phyloP scores from a whole-genome alignment of 2,888 invertebrate species.

The Hypomecis punctinalis region DNA sequence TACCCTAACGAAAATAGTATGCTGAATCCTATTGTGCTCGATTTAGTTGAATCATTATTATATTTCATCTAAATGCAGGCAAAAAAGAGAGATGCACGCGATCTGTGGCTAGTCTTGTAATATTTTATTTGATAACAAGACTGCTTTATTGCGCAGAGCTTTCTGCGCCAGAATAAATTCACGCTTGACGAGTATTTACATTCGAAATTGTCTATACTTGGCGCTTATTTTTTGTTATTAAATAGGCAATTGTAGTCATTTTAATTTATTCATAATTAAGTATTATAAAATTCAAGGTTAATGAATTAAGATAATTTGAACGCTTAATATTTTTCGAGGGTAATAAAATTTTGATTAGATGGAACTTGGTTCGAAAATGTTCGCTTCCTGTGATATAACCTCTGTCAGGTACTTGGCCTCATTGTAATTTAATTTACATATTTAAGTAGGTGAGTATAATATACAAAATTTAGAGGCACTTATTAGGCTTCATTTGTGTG shows the following conservation, averaged over 20 bases:
- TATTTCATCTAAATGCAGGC: background rate
- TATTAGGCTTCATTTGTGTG: slow-evolving; percentile 36
- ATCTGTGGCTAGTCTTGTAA: background rate
- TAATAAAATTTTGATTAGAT: slow-evolving; percentile 29
- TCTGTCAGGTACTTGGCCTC: slow-evolving; percentile 11
- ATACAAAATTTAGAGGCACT: slow-evolving; percentile 31
- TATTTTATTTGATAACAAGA: slow-evolving; percentile 15
- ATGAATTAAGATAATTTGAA: slow-evolving; percentile 19
- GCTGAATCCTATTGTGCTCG: too few species aligned
- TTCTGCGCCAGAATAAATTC: background rate
- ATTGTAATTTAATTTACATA: slow-evolving; percentile 15
- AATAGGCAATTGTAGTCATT: slow-evolving; percentile 3
- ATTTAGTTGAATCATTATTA: background rate
- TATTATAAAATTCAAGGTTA: slow-evolving; percentile 27
- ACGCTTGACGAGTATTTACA: slow-evolving; percentile 12
- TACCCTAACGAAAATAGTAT: too few species aligned
- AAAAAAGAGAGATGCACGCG: background rate
- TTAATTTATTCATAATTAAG: background rate
- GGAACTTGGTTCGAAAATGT: slow-evolving; percentile 10
- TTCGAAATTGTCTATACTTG: slow-evolving; percentile 9
- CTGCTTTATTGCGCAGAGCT: slow-evolving; percentile 2
- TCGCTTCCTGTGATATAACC: slow-evolving; percentile 20
- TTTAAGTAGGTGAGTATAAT: background rate
- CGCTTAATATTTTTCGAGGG: slow-evolving; percentile 20
- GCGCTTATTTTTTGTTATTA: slow-evolving; percentile 9